Percentiles rank a stretch among this genome's conserved stretches.
These are phyloP conservation scores for Albula glossodonta DNA, from an alignment of 2,113 vertebrate genomes.

Conservation along the genomic window DNA sequence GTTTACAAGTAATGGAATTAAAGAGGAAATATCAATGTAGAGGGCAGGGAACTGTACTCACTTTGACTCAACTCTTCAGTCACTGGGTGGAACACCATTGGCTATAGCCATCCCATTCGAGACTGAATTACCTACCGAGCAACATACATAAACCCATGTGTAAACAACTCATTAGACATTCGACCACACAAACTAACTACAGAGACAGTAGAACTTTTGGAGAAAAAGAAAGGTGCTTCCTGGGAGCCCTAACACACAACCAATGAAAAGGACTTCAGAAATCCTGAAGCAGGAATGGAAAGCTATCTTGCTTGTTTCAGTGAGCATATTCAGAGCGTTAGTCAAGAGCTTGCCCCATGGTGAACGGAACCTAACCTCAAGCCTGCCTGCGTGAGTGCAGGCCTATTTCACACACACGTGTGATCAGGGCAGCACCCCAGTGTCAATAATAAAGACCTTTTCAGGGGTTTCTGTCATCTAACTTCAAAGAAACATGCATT, in stretches of 20 bases:
- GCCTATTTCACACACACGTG: conserved; percentile 8
- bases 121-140: too few species aligned
- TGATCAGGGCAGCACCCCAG: conserved; percentile 44
- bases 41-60: neutral
- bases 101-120: neutral
- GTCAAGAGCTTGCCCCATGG: neutral
- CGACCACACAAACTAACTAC: too few species aligned
- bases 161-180: too few species aligned
- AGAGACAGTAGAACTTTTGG: too few species aligned
- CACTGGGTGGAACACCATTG: neutral
- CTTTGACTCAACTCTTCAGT: neutral
- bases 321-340: too few species aligned
- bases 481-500: conserved; percentile 70
- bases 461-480: conserved; percentile 71
- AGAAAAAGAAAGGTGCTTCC: too few species aligned
- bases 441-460: conserved; percentile 55
- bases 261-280: too few species aligned
- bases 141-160: too few species aligned
- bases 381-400: neutral
- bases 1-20: neutral
- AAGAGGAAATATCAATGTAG: neutral
- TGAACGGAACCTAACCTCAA: neutral
- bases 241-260: too few species aligned
- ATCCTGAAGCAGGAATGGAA: too few species aligned
- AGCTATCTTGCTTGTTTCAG: too few species aligned